These are phyloP conservation scores for Phylloscopus collybita DNA, from an alignment of 2,797 vertebrate genomes.

Conservation along the genomic window DNA sequence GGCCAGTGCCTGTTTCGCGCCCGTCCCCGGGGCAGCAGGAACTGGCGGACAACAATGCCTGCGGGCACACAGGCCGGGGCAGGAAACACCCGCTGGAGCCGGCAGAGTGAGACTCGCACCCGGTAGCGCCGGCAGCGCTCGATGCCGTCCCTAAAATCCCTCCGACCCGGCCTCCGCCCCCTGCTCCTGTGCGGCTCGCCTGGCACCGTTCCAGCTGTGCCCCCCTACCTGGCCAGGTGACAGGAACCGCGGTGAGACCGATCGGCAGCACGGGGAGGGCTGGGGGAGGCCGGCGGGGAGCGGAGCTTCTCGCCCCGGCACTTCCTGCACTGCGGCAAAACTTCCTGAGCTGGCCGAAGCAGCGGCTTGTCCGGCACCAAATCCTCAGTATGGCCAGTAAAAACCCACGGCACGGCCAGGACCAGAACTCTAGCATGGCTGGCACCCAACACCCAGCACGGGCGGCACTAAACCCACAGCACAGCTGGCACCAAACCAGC, in stretches of 20 bases:
- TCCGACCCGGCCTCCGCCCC: neutral
- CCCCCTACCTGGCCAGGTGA: neutral
- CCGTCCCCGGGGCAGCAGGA: too few relatives aligned
- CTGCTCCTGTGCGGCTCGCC: neutral
- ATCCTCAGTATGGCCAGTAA: accelerated
- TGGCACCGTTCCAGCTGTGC: neutral
- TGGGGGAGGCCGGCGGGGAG: neutral
- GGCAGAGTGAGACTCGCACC: neutral
- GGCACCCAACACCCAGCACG: neutral
- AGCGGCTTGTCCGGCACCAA: neutral
- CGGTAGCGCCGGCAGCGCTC: neutral
- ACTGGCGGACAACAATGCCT: neutral
- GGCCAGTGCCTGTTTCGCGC: neutral
- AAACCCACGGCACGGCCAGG: neutral
- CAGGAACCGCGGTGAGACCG: neutral
- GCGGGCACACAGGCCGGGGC: neutral
- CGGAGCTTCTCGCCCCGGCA: neutral
- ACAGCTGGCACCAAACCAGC: neutral
- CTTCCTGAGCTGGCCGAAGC: slow-evolving; percentile 1
- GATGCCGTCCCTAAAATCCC: neutral
- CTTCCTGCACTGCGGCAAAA: slow-evolving; percentile 12
- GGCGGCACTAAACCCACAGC: neutral
- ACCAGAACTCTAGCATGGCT: neutral
- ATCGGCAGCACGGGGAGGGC: neutral
- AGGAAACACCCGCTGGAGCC: neutral